Base-by-base conservation (phyloP, 2,888 invertebrate species). In the Molorchus minor region DNA sequence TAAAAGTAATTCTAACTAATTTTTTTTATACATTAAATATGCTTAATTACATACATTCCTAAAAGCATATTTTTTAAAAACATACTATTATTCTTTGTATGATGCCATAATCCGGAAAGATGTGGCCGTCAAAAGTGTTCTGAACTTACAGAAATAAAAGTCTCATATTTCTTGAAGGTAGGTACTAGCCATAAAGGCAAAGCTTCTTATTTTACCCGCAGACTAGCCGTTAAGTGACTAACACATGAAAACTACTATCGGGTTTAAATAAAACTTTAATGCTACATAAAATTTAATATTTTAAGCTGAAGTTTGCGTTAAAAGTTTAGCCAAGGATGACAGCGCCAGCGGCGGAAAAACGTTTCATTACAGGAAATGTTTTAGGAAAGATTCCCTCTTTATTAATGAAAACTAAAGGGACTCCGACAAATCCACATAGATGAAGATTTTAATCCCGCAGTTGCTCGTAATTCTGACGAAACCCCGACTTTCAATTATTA, bases 371-470 rank as follows among this genome's bases (percentile, higher is more conserved):
- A 10, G 51, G 20, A 38, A 25, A 21, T 17, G 36, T 54, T 54
- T 38, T 17, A 53, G 43, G 45, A 45, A 33, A 54, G 44, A 54
- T 45, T 54, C 36, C 43, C 49, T 30, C 21, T 56, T 41, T 47
- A 41, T 47, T 49, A 49, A 49, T 49, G 49, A 56, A 56, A 56
- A 49, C 49, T 43, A 41, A 49, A 40, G 30, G 33, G 21, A 10
- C 49, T 54, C 38, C 13, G 35, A 47, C 40, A 56, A 47, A 56
- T 43, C 43, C 56, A 16, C 43, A 43, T 33, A 49, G 49, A 49
- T 56, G 56, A 49, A 56, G 56, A 49, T 56, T 56, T 56, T 56
- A 56, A 56, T 56, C 56, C 56, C 19, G 43, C 20, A 30, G 41
- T 29, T 21, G 20, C 41, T 47, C 29, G 45, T 19, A 45, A 45